Evolutionary conservation across 2,797 vertebrate genomes (phyloP), one percentile per base, ranked within the genome.

Genomic region (Silurus aristotelis): DNA sequence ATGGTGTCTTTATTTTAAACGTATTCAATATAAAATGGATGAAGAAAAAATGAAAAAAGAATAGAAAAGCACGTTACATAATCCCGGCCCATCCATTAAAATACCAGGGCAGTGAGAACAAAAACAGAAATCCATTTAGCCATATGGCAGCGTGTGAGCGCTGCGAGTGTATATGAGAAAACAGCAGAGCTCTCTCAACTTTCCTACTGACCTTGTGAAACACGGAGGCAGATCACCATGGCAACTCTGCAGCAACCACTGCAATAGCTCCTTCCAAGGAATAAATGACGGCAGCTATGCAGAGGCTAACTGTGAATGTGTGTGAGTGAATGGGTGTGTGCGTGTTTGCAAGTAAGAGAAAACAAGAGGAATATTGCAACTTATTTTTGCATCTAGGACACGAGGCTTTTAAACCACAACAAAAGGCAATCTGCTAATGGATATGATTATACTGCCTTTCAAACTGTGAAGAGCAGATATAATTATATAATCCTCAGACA

Each of bases 161-260:
- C 20, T 58, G 68, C 58, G 82, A 56, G 48, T 56, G 63, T 82
- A 84, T 60, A 82, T 61, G 55, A 48, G 48, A 85, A 70, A 86
- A 77, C 84, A 87, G 89, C 87, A 88, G 84, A 88, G 87, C 89
- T 90, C 88, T 89, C 85, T 89, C 85, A 92, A 93, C 90, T 92
- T 89, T 92, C 87, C 86, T 85, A 88, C 84, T 91, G 90, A 91
- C 89, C 90, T 91, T 92, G 91, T 91, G 87, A 87, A 89, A 89
- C 85, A 91, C 71, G 66, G 78, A 93, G 89, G 90, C 91, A 88
- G 91, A 94, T 95, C 93, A 92, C 94, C 92, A 94, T 95, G 91
- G 94, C 89, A 95, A 95, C 94, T 89, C 86, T 90, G 91, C 90
- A 93, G 89, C 88, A 88, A 91, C 88, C 84, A 85, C 90, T 85